Evolutionary conservation across 2,888 invertebrate species (phyloP), one percentile per base, ranked within the genome.

Genomic region (Nomada goodeniana): DNA sequence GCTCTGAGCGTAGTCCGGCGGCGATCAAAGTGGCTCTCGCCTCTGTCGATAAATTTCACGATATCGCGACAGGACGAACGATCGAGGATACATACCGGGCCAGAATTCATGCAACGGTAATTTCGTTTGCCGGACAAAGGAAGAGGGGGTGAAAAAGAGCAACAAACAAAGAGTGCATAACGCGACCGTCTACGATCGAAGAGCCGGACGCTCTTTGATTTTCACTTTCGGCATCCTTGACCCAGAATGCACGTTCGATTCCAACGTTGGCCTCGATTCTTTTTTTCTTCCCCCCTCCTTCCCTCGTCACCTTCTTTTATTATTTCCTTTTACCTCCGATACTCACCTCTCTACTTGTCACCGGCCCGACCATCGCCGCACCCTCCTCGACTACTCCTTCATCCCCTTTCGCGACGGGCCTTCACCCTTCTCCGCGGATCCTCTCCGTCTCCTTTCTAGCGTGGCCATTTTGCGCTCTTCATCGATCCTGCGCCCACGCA

Each of bases 381-480:
- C 36, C 18, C 65, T 79, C 61, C 69, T 78, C 84, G 68, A 36
- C 42, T 59, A 64, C 75, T 50, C 82, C 76, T 78, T 74, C 87
- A 71, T 73, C 81, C 72, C 80, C 80, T 64, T 88, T 83, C 82
- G 65, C 57, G 59, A 75, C 70, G 55, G 53, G 68, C 70, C 53
- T 53, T 67, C 79, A 65, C 82, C 76, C 77, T 79, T 74, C 69
- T 77, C 47, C 77, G 36, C 57, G 65, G 23, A n/a, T 76, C 59
- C 75, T 57, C 74, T 76, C 73, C 60, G 55, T 69, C 82, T 77
- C 82, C 82, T 80, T 87, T 64, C 78, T 60, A 53, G 67, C 80
- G 90, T 89, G 91, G 93, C 92, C 92, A 92, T 92, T 92, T 92
- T 92, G 90, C 88, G 87, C 86, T 88, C 91, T 91, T 92, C 91